Evolutionary conservation across 2,113 vertebrate species (phyloP).

Genomic region (Tretioscincus oriximinensis): DNA sequence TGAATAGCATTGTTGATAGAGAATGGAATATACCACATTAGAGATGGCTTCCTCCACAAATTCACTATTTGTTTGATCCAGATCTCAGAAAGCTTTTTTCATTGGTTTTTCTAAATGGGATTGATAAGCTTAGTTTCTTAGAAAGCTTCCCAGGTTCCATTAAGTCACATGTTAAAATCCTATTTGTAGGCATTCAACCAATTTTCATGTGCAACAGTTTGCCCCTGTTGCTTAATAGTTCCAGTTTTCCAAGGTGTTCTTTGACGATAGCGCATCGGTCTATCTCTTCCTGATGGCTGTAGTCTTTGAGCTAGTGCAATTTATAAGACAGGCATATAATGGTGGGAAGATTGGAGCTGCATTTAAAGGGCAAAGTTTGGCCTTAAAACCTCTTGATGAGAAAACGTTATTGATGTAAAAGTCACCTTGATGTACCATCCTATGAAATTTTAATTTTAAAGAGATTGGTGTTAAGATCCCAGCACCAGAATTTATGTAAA

Average conservation of each 20-base stretch:
- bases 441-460: accelerated
- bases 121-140: constrained; percentile 9
- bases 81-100: not conserved
- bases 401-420: not conserved
- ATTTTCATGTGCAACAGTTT: not conserved
- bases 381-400: not conserved
- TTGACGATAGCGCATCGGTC: constrained; percentile 9
- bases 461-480: not conserved
- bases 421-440: not conserved
- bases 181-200: not conserved
- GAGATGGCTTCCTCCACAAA: too few species aligned
- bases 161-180: constrained; percentile 14
- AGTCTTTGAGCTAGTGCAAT: not conserved
- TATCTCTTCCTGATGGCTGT: not conserved
- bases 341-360: not conserved
- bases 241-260: not conserved
- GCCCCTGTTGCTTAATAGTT: not conserved
- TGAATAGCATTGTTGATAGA: too few species aligned
- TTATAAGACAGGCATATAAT: not conserved
- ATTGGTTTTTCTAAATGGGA: not conserved
- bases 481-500: not conserved
- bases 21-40: too few species aligned
- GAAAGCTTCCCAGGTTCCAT: constrained; percentile 26
- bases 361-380: not conserved
- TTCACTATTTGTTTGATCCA: too few species aligned